Evolutionary conservation across 2,888 invertebrate species (phyloP).

Genomic region (Pterostichus madidus): DNA sequence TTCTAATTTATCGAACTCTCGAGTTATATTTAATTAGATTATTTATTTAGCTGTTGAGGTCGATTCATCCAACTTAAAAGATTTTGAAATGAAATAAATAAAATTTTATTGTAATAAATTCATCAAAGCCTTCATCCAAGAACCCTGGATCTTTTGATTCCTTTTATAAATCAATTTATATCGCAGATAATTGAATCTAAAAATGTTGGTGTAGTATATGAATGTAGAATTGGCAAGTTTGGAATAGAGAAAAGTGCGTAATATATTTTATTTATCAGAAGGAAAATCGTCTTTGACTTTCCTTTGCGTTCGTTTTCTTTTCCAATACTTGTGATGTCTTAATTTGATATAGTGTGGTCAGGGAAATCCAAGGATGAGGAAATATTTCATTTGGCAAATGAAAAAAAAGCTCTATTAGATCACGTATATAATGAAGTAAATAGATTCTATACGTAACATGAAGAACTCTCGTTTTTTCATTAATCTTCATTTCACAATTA

Average conservation of each 20-base stretch:
- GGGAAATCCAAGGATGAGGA: slow-evolving; percentile 13
- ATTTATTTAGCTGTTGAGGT: no score
- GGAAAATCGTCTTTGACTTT: slow-evolving; percentile 1
- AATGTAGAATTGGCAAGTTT: neutral
- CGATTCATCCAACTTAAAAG: no score
- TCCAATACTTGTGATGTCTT: slow-evolving; percentile 13
- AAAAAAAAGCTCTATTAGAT: slow-evolving; percentile 26
- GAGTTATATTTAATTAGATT: no score
- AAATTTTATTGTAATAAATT: no score
- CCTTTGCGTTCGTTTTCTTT: neutral
- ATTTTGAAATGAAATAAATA: no score
- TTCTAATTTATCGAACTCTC: no score
- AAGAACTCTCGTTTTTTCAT: no score
- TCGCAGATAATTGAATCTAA: neutral
- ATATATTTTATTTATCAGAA: slow-evolving; percentile 7
- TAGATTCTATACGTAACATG: slow-evolving; percentile 7
- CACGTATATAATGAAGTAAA: slow-evolving; percentile 31
- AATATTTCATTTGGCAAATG: slow-evolving; percentile 34
- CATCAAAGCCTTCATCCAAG: no score
- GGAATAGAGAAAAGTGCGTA: neutral
- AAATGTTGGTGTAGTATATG: neutral
- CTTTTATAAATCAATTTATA: no score
- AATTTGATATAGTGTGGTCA: slow-evolving; percentile 34
- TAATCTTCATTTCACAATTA: neutral
- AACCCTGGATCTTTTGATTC: no score